Evolutionary conservation across 2,113 vertebrate genomes (phyloP), one percentile per base, ranked within the genome.

Genomic region (Gorilla gorilla): DNA sequence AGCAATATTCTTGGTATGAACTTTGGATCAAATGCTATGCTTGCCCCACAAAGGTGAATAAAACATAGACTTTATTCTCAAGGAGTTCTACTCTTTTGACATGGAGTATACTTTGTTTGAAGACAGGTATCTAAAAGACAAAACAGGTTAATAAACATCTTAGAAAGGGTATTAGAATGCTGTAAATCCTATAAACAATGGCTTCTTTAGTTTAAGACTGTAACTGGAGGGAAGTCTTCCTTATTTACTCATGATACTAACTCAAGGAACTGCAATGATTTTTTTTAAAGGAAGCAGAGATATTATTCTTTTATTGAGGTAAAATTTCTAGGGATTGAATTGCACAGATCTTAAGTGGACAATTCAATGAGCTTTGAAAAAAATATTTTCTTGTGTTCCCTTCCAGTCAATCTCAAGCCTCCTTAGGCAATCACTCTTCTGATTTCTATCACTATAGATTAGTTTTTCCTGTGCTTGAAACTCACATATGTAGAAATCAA

Each of bases 171-270:
- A 50, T 96, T 43, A 43, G 43, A 83, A 86, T 89, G 12, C 48
- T 90, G 17, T 8, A 55, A 59, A 85, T 88, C 78, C 57, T 87
- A 57, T 9, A 85, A 66, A 80, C 20, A 87, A 92, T 85, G 25
- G 1, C 61, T 97, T 93, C 52, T 94, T 85, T 83, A 86, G 59
- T 66, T 90, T n/a, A 93, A 92, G 35, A 90, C 76, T 52, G 23
- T 87, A 75, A 78, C 57, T 89, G 18, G 27, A 72, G 11, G 23
- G 22, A 75, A 7, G 0, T 61, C 83, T 97, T 86, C 68, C 38
- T 93, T 73, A 87, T 90, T 89, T 79, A 87, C n/a, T 88, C 22
- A 23, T 92, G 84, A 93, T 57, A 70, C 30, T 61, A 68, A 81
- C 2, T 55, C 43, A 88, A 81, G 66, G 18, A 50, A 68, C n/a